Conservation (phyloP, 2,113 vertebrate genomes). For the Ciconia stormi region DNA sequence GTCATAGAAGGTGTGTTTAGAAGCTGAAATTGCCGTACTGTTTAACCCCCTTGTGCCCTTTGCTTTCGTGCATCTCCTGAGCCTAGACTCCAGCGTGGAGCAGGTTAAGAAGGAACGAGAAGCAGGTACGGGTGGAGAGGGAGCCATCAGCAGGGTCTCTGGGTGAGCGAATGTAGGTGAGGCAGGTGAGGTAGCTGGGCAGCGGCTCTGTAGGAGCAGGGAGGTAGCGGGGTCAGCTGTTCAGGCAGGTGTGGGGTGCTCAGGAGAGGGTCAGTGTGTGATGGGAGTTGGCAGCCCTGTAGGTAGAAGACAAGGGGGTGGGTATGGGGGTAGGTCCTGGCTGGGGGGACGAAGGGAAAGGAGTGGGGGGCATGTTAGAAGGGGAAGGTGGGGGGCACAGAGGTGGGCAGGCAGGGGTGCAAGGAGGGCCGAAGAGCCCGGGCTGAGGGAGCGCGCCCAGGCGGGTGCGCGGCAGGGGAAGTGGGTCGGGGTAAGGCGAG, state of each 20-base stretch:
- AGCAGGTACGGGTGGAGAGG: not conserved
- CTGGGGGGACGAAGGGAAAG: not conserved
- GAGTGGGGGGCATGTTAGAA: not conserved
- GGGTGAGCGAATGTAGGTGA: fast-evolving
- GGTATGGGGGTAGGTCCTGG: not conserved
- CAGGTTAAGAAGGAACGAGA: not conserved
- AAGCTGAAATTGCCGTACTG: not conserved
- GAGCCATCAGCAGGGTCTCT: not conserved
- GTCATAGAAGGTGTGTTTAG: not conserved
- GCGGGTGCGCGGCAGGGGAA: not conserved
- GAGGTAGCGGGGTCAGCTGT: not conserved
- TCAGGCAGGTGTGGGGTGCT: not conserved
- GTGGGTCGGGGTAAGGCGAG: not conserved
- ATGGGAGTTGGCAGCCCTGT: not conserved
- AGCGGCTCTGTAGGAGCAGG: too few species aligned
- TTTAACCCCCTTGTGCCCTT: not conserved
- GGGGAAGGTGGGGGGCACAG: not conserved
- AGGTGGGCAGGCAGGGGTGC: too few species aligned
- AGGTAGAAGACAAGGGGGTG: not conserved
- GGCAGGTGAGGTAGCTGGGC: not conserved
- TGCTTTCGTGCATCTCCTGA: fast-evolving
- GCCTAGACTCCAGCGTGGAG: not conserved
- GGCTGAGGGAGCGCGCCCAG: not conserved
- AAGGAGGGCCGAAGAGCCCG: not conserved
- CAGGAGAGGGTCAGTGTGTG: not conserved